Evolutionary conservation across 2,113 vertebrate species (phyloP), one percentile per base, ranked within the genome.

Genomic region (Holacanthus passer): DNA sequence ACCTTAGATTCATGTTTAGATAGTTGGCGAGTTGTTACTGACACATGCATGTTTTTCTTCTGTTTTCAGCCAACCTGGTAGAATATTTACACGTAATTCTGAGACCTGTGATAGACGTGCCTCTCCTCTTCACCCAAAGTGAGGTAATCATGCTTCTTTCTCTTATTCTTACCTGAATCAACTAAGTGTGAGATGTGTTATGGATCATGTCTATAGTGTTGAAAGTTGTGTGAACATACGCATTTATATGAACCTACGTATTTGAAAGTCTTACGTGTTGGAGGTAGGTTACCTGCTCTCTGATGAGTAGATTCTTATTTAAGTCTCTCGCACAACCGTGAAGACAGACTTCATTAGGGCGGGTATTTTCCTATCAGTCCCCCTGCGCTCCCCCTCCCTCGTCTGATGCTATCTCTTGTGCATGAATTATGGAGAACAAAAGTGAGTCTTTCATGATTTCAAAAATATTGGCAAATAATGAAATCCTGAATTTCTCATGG

Each of bases 41-140:
- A 70, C 10, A 16, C 55, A 11, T 62, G 7, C 43, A 6, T 41
- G 39, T 17, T 78, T 35, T 47, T 52, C 5, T 24, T 45, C 41
- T 68, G 9, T 73, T 84, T 73, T n/a, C 92, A 99, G 98, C 96
- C 22, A 41, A 92, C 2, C 48, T 97, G 77, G 94, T 96, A 94
- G 98, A 99, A 73, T 93, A 92, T 77, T 77, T 98, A 68, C 96
- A 98, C n/a, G 32, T 96, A 50, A 79, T 94, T 8, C 92, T 98
- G 76, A 95, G 94, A 73, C 98, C 97, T 0, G 31, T 98, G 71
- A 92, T 96, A 27, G 93, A 92, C 37, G 81, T 97, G 41, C 96
- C 96, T 4, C 96, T 96, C 0, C 89, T 98, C 66, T 94, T 99
- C 72, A 99, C 97, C 84, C 96, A 96, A 74, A 97, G 93, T 69